These are phyloP conservation scores for Hypolimnas misippus DNA, from an alignment of 2,888 invertebrate species.

Conservation along the genomic window DNA sequence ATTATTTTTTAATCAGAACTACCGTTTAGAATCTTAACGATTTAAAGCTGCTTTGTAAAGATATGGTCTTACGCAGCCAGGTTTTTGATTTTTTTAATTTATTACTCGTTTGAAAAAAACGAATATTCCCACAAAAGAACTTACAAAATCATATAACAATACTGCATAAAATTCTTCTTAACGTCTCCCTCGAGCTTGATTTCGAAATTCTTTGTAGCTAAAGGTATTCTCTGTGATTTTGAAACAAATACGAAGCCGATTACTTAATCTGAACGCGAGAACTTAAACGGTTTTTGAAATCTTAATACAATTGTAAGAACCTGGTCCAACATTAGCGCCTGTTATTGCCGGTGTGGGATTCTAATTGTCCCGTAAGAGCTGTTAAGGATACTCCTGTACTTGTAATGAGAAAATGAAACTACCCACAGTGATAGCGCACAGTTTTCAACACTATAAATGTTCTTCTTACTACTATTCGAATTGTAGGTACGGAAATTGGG, in stretches of 20 bases:
- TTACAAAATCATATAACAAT: too few relatives aligned
- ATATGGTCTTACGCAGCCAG: too few relatives aligned
- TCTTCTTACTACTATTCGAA: not conserved
- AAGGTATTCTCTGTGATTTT: not conserved
- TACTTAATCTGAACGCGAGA: not conserved
- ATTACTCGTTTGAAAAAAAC: too few relatives aligned
- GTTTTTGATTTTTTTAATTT: too few relatives aligned
- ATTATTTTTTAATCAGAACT: too few relatives aligned
- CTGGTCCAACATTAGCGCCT: not conserved
- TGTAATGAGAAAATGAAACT: slow-evolving; percentile 6
- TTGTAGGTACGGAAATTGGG: too few relatives aligned
- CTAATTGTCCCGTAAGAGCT: not conserved
- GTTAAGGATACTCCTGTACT: not conserved
- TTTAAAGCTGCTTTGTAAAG: too few relatives aligned
- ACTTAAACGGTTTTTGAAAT: not conserved
- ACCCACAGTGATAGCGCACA: not conserved
- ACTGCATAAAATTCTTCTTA: too few relatives aligned
- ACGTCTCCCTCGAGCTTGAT: too few relatives aligned
- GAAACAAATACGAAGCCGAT: not conserved
- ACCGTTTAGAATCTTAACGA: too few relatives aligned
- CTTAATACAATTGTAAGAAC: not conserved
- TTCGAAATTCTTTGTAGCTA: too few relatives aligned
- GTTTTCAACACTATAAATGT: not conserved
- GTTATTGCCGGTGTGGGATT: not conserved
- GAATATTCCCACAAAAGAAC: too few relatives aligned